Percentiles rank a stretch among this genome's conserved stretches.
These are phyloP conservation scores for Dysmachus trigonus DNA, from an alignment of 2,888 invertebrate genomes.

Conservation along the genomic window DNA sequence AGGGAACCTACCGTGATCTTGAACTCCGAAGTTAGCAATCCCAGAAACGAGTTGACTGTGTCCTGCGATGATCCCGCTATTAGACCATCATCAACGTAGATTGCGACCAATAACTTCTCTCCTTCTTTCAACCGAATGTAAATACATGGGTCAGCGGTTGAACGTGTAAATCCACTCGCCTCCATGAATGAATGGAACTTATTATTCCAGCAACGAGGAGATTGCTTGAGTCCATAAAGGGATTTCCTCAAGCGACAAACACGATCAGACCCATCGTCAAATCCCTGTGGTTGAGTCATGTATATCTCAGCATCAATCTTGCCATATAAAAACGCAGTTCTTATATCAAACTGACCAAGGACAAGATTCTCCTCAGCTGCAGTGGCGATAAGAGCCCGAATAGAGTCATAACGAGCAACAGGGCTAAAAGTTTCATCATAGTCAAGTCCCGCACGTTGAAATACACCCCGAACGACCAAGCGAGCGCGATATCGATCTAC, in stretches of 20 bases:
- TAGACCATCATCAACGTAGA: conserved; percentile 27
- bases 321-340: neutral
- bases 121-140: neutral
- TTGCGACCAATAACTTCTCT: too few species aligned
- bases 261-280: neutral
- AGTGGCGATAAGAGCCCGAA: neutral
- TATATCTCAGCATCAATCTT: neutral
- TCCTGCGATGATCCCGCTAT: neutral
- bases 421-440: neutral
- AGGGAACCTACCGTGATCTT: too few species aligned
- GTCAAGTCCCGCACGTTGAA: conserved; percentile 10
- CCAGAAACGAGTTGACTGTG: conserved; percentile 11
- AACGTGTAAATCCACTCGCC: neutral
- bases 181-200: conserved; percentile 1
- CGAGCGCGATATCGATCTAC: conserved; percentile 33
- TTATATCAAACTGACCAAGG: neutral
- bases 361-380: neutral
- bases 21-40: neutral
- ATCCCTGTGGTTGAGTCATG: too few species aligned
- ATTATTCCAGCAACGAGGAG: conserved; percentile 14
- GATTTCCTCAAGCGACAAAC: neutral
- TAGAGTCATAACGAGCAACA: neutral
- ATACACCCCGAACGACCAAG: conserved; percentile 33
- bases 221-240: conserved; percentile 15
- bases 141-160: conserved; percentile 15